These are phyloP conservation scores for Liasis olivaceus DNA, from an alignment of 2,797 vertebrate species.

Conservation along the genomic window DNA sequence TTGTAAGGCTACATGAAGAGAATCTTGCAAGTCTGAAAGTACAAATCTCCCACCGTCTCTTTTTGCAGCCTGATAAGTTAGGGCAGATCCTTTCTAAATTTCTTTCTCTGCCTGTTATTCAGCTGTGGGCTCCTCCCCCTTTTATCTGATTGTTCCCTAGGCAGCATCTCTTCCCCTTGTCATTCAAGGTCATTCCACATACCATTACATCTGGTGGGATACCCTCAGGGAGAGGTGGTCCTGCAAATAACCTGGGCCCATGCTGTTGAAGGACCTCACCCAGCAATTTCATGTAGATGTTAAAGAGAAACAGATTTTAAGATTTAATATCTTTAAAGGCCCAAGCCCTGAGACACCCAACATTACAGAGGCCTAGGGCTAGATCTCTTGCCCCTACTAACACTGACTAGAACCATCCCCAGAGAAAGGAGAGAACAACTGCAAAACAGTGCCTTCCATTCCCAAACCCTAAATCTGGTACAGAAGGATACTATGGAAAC, in stretches of 20 bases:
- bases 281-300: neutral
- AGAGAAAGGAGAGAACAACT: neutral
- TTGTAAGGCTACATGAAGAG: too few relatives aligned
- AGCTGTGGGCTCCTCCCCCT: too few relatives aligned
- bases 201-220: neutral
- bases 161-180: too few relatives aligned
- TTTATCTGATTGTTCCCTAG: too few relatives aligned
- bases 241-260: neutral
- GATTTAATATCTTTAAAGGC: neutral
- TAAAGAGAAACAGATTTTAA: neutral
- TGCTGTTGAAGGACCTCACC: neutral
- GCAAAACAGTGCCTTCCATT: neutral
- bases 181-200: too few relatives aligned
- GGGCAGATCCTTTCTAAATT: too few relatives aligned
- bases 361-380: neutral
- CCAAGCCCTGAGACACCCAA: neutral
- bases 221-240: neutral
- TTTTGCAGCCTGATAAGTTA: too few relatives aligned
- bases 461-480: neutral
- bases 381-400: neutral
- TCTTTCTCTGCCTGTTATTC: too few relatives aligned
- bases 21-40: too few relatives aligned
- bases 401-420: too few relatives aligned
- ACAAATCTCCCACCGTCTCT: too few relatives aligned
- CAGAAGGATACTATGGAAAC: neutral